A percentile compares a stretch with the other conserved stretches of the same genome.
These are phyloP conservation scores for Bombus terrestris DNA, from an alignment of 1,140 invertebrate species.

Conservation along the genomic window DNA sequence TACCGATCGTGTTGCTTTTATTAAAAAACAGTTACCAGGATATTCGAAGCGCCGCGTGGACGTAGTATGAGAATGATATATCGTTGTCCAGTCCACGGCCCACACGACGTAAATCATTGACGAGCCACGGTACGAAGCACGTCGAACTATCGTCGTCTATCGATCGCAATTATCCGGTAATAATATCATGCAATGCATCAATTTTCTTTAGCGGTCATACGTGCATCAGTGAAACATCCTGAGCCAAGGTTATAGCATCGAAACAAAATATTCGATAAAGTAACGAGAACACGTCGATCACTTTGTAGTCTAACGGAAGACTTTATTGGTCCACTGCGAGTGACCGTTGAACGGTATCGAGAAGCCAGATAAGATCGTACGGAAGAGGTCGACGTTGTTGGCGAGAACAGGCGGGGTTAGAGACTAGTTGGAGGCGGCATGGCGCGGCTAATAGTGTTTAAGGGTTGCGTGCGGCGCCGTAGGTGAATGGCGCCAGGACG, in stretches of 20 bases:
- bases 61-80: slow-evolving; percentile 18
- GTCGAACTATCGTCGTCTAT: slow-evolving; percentile 11
- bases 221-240: not conserved
- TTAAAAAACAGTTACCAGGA: slow-evolving; percentile 21
- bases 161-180: slow-evolving; percentile 40
- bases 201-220: slow-evolving; percentile 2
- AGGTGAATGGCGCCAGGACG: slow-evolving; percentile 70
- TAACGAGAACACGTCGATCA: not conserved
- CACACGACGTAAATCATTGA: slow-evolving; percentile 19
- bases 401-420: not conserved
- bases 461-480: slow-evolving; percentile 75
- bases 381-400: slow-evolving; percentile 10
- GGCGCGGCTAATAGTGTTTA: slow-evolving; percentile 61
- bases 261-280: not conserved
- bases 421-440: slow-evolving; percentile 11
- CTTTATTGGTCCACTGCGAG: slow-evolving; percentile 32
- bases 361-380: slow-evolving; percentile 35
- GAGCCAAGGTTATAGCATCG: too few relatives aligned
- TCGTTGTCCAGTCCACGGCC: not conserved
- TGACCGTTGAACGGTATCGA: slow-evolving; percentile 41
- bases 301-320: slow-evolving; percentile 11
- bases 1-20: not conserved
- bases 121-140: not conserved
- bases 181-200: not conserved
- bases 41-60: not conserved